phyloP scores from a whole-genome alignment of 2,888 invertebrate species.

The Villa cingulata region DNA sequence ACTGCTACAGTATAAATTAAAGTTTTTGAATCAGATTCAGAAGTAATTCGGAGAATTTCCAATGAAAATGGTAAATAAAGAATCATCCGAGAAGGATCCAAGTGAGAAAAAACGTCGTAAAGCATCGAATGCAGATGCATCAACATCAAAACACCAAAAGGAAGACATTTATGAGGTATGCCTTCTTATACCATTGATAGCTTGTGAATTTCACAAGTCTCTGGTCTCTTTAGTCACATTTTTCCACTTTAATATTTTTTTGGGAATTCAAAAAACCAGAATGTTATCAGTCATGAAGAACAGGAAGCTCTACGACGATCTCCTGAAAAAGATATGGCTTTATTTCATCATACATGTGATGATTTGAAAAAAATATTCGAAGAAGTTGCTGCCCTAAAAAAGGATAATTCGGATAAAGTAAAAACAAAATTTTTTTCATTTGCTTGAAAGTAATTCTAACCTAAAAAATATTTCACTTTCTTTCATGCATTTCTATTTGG shows the following conservation, averaged over 20 bases:
- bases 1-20: too few relatives aligned
- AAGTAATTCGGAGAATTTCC: too few relatives aligned
- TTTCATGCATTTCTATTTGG: neutral
- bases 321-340: constrained; percentile 10
- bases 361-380: constrained; percentile 53
- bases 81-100: neutral
- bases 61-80: neutral
- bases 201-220: too few relatives aligned
- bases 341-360: constrained; percentile 38
- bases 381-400: constrained; percentile 55
- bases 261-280: too few relatives aligned
- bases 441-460: too few relatives aligned
- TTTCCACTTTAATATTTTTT: too few relatives aligned
- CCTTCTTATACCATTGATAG: too few relatives aligned
- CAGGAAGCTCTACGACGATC: constrained; percentile 10
- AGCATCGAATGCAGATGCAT: constrained; percentile 4
- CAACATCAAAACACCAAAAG: constrained; percentile 9
- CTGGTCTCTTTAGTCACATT: too few relatives aligned
- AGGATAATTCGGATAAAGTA: constrained; percentile 39
- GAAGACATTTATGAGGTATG: constrained; percentile 12
- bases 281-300: constrained; percentile 11
- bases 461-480: too few relatives aligned
- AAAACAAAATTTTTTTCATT: neutral
- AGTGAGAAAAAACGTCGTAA: constrained; percentile 12
- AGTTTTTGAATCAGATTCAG: too few relatives aligned